Percentiles rank a stretch among this genome's conserved stretches.
Evolutionary conservation across 2,888 invertebrate species (phyloP).

Genomic region (Erannis defoliaria): DNA sequence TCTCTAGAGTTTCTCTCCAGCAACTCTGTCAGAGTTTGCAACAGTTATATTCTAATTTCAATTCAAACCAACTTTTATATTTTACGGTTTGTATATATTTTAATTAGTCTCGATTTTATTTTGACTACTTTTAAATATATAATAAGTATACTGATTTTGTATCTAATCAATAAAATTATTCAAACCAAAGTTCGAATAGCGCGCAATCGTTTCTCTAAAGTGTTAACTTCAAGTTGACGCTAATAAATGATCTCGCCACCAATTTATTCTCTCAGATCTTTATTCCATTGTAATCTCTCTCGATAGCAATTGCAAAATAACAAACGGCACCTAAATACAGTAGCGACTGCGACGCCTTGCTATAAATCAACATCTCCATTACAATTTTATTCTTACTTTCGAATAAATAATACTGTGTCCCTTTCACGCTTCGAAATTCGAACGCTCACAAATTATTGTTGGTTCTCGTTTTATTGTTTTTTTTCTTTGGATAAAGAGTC

Average conservation of each 20-base stretch:
- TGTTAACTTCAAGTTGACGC: slow-evolving; percentile 43
- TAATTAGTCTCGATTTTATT: no score
- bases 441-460: slow-evolving; percentile 84
- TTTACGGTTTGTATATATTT: no score
- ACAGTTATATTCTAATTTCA: no score
- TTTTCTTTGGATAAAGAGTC: slow-evolving; percentile 49
- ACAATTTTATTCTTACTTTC: slow-evolving; percentile 76
- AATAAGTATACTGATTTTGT: no score
- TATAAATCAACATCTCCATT: slow-evolving; percentile 81
- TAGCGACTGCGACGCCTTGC: slow-evolving; percentile 69
- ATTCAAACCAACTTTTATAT: no score
- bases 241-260: slow-evolving; percentile 60
- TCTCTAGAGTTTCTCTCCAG: no score
- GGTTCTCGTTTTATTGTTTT: slow-evolving; percentile 74
- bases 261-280: slow-evolving; percentile 54
- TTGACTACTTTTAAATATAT: no score
- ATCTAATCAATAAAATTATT: no score
- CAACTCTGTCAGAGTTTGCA: no score
- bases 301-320: slow-evolving; percentile 69
- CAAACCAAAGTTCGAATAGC: background rate
- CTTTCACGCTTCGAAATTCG: slow-evolving; percentile 78
- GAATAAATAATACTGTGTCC: slow-evolving; percentile 70
- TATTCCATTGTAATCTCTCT: slow-evolving; percentile 66
- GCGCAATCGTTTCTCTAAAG: slow-evolving; percentile 36
- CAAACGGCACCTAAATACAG: slow-evolving; percentile 73